phyloP scores from a whole-genome alignment of 64 coral and sea anemone genomes.

The Pocillopora verrucosa region DNA sequence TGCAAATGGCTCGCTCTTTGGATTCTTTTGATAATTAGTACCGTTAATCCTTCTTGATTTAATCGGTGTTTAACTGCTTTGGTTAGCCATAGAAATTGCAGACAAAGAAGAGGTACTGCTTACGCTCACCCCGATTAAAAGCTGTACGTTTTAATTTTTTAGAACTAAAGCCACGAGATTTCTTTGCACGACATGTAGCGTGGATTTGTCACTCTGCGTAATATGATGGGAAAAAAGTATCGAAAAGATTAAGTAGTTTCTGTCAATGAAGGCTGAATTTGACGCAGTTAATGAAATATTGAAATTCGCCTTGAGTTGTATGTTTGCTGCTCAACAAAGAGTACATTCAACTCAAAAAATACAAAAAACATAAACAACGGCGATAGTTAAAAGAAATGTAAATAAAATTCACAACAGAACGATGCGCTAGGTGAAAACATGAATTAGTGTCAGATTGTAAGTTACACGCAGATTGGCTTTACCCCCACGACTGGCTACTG shows the following conservation, averaged over 20 bases:
- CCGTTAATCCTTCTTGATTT: neutral
- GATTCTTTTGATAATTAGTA: neutral
- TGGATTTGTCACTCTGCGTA: neutral
- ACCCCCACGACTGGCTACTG: no score
- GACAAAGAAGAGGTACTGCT: neutral
- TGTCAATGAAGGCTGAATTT: neutral
- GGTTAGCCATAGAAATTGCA: neutral
- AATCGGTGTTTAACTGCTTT: neutral
- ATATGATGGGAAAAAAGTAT: neutral
- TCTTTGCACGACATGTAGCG: neutral
- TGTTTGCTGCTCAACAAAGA: neutral
- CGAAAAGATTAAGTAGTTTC: neutral
- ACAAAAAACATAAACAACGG: neutral
- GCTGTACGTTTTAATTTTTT: neutral
- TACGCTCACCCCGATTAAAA: neutral
- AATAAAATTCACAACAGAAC: no score
- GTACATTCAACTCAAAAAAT: neutral
- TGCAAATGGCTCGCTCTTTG: constrained; percentile 2
- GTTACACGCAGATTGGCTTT: no score
- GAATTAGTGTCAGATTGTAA: no score
- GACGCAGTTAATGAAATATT: neutral
- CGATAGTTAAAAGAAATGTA: no score
- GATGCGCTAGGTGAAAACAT: no score
- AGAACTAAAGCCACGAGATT: neutral
- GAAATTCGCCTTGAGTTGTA: neutral